Percentiles rank a stretch among this genome's conserved stretches.
Conservation (phyloP, 2,113 vertebrate species). For the Cinclus cinclus region DNA sequence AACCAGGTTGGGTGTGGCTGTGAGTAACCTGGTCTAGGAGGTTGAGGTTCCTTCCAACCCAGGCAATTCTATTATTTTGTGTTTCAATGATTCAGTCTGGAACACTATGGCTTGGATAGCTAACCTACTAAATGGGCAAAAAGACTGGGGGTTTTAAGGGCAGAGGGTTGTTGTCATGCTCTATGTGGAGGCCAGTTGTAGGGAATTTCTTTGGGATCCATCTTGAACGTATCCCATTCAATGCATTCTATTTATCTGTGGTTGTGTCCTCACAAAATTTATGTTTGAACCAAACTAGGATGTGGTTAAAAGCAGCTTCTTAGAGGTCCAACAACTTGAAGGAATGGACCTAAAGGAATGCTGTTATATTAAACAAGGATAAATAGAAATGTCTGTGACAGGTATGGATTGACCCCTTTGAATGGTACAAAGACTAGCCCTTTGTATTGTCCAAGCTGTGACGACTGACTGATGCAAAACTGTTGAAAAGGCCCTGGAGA, state of each 20-base stretch:
- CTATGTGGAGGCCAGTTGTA: neutral
- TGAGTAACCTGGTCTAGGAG: neutral
- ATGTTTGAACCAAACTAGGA: neutral
- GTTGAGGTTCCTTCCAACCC: neutral
- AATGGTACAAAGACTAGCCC: neutral
- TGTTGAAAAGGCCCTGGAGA: neutral
- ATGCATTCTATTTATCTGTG: neutral
- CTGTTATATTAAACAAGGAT: neutral
- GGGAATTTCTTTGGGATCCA: neutral
- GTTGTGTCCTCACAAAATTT: neutral
- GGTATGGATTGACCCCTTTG: accelerated
- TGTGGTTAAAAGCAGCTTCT: neutral
- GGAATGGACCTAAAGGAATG: neutral
- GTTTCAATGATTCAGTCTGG: neutral
- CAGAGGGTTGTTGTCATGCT: neutral
- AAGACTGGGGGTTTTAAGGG: neutral
- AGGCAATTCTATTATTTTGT: neutral
- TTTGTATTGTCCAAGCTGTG: neutral
- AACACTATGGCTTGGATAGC: neutral
- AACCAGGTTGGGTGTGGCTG: neutral
- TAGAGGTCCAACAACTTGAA: neutral
- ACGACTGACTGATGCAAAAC: neutral
- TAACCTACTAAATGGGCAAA: neutral
- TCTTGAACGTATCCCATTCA: neutral
- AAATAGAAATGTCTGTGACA: neutral